Evolutionary conservation across 92 coral and sea anemone genomes (phyloP).

Genomic region (Meandrina meandrites): DNA sequence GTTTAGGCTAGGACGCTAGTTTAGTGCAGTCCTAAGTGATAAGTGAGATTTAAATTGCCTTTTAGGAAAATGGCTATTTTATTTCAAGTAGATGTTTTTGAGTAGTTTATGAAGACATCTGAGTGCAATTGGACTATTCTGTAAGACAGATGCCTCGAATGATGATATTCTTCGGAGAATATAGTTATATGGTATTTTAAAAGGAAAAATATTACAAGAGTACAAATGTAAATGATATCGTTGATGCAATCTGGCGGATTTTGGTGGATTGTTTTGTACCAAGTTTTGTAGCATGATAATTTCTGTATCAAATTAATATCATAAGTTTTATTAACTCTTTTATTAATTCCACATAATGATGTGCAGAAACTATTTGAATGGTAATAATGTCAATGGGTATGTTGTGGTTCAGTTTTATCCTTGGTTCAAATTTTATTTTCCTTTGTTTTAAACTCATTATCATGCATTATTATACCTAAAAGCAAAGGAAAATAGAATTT

Average conservation of each 20-base stretch:
- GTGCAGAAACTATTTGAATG: not conserved
- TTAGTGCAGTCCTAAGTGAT: not conserved
- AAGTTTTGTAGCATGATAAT: not conserved
- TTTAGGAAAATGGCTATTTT: not conserved
- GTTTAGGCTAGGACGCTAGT: not conserved
- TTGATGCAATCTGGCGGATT: not conserved
- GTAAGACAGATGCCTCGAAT: not conserved
- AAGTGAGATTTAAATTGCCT: too few species aligned
- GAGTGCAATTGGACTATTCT: not conserved
- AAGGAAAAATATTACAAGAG: too few species aligned
- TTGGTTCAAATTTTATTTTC: too few species aligned
- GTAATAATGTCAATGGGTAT: too few species aligned
- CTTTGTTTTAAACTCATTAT: too few species aligned
- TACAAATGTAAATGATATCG: not conserved
- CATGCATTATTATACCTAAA: too few species aligned
- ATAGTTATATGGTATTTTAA: too few species aligned
- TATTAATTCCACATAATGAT: not conserved
- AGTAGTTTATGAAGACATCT: not conserved
- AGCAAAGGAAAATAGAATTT: too few species aligned
- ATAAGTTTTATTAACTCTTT: not conserved
- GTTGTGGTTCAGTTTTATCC: too few species aligned
- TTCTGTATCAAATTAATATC: not conserved
- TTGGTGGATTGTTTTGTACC: not conserved
- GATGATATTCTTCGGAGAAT: not conserved
- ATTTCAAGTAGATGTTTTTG: not conserved